A percentile compares a stretch with the other conserved stretches of the same genome.
Evolutionary conservation across 2,797 vertebrate genomes (phyloP).

Genomic region (Micropoecilia bifurca): DNA sequence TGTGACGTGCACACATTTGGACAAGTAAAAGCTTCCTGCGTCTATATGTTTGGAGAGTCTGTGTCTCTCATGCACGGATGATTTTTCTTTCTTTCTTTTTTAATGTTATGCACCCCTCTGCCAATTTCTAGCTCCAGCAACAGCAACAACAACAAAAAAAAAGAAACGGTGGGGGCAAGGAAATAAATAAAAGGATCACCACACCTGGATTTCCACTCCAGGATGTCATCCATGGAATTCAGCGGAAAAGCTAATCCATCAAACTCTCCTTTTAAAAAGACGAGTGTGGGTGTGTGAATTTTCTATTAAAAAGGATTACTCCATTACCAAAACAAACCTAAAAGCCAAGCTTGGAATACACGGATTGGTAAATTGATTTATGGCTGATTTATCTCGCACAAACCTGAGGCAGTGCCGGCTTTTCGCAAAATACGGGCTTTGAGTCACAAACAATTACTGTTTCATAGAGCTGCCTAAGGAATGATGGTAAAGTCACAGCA

Average conservation of each 20-base stretch:
- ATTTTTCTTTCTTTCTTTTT: conserved; percentile 22
- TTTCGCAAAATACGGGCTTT: conserved; percentile 67
- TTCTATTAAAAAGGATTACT: conserved; percentile 82
- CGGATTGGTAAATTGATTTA: conserved; percentile 80
- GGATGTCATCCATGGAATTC: conserved; percentile 76
- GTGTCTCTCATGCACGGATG: conserved; percentile 6
- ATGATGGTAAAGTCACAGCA: conserved; percentile 55
- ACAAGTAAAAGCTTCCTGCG: neutral
- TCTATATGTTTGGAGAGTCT: neutral
- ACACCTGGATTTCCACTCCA: conserved; percentile 75
- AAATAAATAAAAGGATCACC: conserved; percentile 50
- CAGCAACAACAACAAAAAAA: neutral
- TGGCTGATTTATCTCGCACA: conserved; percentile 73
- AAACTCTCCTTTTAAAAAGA: conserved; percentile 62
- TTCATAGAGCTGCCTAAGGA: conserved; percentile 46
- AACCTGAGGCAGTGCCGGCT: conserved; percentile 64
- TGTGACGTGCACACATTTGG: conserved; percentile 25
- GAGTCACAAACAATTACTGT: conserved; percentile 71
- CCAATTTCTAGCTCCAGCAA: conserved; percentile 38
- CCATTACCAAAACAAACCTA: conserved; percentile 75
- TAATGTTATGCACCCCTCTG: conserved; percentile 45
- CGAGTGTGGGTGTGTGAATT: conserved; percentile 66
- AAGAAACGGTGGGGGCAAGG: neutral
- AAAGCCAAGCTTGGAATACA: conserved; percentile 67
- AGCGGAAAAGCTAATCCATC: conserved; percentile 76